Conservation (phyloP, 2,888 invertebrate species). For the Caenorhabditis sp. region DNA sequence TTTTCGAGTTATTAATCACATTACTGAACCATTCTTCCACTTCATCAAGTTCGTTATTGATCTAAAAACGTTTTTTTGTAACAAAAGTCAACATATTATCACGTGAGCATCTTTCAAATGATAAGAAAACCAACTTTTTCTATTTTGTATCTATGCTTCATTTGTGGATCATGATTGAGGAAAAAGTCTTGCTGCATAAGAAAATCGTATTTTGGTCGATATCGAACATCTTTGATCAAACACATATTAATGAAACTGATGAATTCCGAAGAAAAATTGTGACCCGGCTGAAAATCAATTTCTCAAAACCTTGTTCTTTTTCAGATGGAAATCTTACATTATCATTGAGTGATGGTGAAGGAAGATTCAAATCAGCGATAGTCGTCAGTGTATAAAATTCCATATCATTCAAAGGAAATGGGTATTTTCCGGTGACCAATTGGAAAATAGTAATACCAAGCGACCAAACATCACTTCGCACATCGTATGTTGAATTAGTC, state of each 20-base stretch:
- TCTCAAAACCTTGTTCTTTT: not conserved
- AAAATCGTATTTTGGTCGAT: slow-evolving; percentile 63
- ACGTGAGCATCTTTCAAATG: not conserved
- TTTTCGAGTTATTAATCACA: slow-evolving; percentile 8
- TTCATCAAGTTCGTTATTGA: slow-evolving; percentile 13
- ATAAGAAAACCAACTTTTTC: slow-evolving; percentile 10
- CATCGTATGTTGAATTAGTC: slow-evolving; percentile 81
- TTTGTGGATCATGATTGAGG: slow-evolving; percentile 16
- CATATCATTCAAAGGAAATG: slow-evolving; percentile 35
- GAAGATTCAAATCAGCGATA: slow-evolving; percentile 27
- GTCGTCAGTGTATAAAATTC: slow-evolving; percentile 34
- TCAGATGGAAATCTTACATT: slow-evolving; percentile 7
- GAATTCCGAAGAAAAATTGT: slow-evolving; percentile 56
- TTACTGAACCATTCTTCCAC: slow-evolving; percentile 28
- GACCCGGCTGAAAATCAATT: slow-evolving; percentile 10
- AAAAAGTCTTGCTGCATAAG: slow-evolving; percentile 49
- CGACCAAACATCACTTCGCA: slow-evolving; percentile 98
- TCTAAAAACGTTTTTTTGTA: slow-evolving; percentile 7
- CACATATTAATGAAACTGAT: slow-evolving; percentile 62
- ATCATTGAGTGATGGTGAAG: slow-evolving; percentile 27
- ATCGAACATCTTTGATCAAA: slow-evolving; percentile 57
- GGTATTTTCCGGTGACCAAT: slow-evolving; percentile 84
- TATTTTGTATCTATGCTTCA: slow-evolving; percentile 13
- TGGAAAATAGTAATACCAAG: slow-evolving; percentile 85
- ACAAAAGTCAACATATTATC: not conserved